Evolutionary conservation across 2,797 vertebrate species (phyloP).

Genomic region (Heliangelus exortis): DNA sequence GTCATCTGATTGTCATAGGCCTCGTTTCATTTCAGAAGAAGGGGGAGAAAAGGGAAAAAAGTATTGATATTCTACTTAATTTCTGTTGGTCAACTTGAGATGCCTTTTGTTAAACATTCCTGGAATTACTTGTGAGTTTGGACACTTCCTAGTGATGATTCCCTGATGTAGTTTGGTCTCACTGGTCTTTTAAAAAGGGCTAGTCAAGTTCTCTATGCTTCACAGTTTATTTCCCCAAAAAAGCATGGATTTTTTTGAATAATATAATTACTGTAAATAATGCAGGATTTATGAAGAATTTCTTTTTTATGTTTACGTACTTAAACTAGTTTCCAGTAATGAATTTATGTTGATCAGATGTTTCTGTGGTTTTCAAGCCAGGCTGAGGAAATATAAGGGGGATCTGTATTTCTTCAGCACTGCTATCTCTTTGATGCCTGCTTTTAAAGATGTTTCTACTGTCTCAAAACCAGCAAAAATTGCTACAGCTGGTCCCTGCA

Average conservation of each 20-base stretch:
- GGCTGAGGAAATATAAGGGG: not conserved
- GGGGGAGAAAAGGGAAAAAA: too few species aligned
- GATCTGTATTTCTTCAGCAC: not conserved
- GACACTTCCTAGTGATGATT: not conserved
- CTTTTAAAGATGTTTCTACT: not conserved
- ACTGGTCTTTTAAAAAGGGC: not conserved
- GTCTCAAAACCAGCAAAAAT: not conserved
- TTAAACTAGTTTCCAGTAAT: not conserved
- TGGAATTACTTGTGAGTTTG: not conserved
- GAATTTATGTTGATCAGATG: not conserved
- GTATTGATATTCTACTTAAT: not conserved
- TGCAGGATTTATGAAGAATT: not conserved
- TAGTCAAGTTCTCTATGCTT: not conserved
- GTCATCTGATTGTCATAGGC: accelerated
- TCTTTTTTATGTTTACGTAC: not conserved
- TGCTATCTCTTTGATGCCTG: not conserved
- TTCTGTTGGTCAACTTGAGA: not conserved
- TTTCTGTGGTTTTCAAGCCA: not conserved
- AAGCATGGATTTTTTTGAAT: not conserved
- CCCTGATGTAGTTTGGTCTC: not conserved
- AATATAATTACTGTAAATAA: not conserved
- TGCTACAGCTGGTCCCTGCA: not conserved
- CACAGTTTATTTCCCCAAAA: not conserved
- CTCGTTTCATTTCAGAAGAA: not conserved
- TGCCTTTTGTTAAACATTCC: not conserved